phyloP scores from a whole-genome alignment of 2,113 vertebrate species.

The Lycaon pictus region DNA sequence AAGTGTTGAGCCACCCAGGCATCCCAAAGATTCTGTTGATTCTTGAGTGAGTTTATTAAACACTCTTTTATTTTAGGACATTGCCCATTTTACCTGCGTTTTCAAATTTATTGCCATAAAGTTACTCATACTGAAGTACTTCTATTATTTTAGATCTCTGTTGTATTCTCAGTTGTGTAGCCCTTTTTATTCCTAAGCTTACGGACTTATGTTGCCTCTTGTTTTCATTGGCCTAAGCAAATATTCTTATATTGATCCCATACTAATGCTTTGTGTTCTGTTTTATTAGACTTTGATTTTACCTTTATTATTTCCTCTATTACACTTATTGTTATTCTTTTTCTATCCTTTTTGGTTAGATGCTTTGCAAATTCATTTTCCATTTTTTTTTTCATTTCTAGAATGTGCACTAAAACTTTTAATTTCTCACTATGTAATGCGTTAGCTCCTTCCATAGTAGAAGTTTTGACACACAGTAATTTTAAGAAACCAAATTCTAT shows the following conservation, averaged over 20 bases:
- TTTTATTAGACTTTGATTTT: constrained; percentile 34
- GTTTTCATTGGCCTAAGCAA: constrained; percentile 23
- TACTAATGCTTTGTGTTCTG: constrained; percentile 14
- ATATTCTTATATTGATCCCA: constrained; percentile 18
- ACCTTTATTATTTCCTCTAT: background rate
- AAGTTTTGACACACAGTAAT: background rate
- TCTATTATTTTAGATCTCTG: constrained; percentile 6
- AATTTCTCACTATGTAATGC: background rate
- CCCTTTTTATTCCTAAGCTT: background rate
- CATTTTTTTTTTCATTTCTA: constrained; percentile 31
- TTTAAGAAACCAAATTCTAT: constrained; percentile 28
- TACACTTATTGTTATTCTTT: background rate
- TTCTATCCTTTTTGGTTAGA: background rate
- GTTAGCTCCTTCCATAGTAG: background rate
- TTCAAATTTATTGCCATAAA: background rate
- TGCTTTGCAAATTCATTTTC: background rate
- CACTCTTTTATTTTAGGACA: background rate
- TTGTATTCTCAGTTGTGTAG: background rate
- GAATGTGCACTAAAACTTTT: constrained; percentile 8
- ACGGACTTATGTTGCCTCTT: background rate
- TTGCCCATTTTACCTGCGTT: background rate
- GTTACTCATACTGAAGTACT: background rate
- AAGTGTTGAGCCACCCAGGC: no score
- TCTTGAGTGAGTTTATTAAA: background rate
- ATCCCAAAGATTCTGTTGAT: background rate